A percentile compares a stretch with the other conserved stretches of the same genome.
These are phyloP conservation scores for Apocrypta bakeri DNA, from an alignment of 1,140 invertebrate species.

Conservation along the genomic window DNA sequence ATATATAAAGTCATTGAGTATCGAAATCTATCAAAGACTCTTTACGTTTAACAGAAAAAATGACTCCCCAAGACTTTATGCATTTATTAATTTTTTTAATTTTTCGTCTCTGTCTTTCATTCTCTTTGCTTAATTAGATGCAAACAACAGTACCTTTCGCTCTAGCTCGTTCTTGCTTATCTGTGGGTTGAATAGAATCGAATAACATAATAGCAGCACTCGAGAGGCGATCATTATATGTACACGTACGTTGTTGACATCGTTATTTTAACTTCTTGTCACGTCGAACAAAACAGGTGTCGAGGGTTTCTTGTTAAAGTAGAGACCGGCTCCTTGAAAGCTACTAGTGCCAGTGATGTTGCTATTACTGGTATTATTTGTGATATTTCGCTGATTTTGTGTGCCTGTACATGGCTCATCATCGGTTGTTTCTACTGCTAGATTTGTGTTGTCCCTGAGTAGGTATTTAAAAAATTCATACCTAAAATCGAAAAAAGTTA, in stretches of 20 bases:
- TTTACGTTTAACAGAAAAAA: neutral
- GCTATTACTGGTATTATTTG: neutral
- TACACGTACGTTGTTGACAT: conserved; percentile 13
- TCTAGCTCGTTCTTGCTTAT: neutral
- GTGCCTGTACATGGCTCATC: conserved; percentile 9
- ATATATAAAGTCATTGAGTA: neutral
- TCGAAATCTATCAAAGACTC: conserved; percentile 6
- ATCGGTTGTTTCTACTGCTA: conserved; percentile 42
- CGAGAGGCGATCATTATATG: conserved; percentile 26
- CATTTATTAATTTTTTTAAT: conserved; percentile 23
- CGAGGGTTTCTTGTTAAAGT: conserved; percentile 68
- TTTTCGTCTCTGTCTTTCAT: conserved; percentile 1
- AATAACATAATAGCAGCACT: conserved; percentile 37
- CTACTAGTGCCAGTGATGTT: conserved; percentile 41
- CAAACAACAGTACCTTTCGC: conserved; percentile 22
- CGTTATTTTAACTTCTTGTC: conserved; percentile 66
- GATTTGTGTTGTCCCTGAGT: conserved; percentile 55
- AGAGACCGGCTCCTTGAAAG: conserved; percentile 69
- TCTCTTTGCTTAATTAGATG: conserved; percentile 26
- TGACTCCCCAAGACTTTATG: neutral
- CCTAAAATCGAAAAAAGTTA: conserved; percentile 55
- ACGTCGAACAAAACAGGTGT: conserved; percentile 68
- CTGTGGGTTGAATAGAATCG: conserved; percentile 9
- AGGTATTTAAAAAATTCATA: conserved; percentile 85
- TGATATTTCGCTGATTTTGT: neutral